Evolutionary conservation across 2,797 vertebrate genomes (phyloP), one percentile per base, ranked within the genome.

Genomic region (Amblyopsis hoosieri): DNA sequence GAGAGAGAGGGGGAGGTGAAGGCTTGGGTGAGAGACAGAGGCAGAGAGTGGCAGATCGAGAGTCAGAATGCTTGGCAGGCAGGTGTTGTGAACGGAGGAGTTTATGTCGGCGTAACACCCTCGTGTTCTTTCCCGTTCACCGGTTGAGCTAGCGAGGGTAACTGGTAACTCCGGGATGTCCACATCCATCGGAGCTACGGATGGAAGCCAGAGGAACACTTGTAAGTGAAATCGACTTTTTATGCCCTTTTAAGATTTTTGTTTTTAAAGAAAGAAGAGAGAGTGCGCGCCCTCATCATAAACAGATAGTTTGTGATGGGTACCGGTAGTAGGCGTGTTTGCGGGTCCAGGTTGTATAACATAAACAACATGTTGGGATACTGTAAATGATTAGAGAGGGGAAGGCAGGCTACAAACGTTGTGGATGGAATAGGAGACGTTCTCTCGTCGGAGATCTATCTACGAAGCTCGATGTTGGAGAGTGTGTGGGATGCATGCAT

Each of bases 141-240:
- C 37, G 83, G 67, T 71, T 71, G 52, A 77, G 17, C 66, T 59
- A 33, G 71, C 67, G 62, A 80, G 83, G 76, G 74, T 50, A 54
- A 71, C 48, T 78, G 33, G n/a, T n/a, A n/a, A 78, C 80, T 61
- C 77, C 80, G 76, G 84, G 83, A 91, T 91, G 89, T 88, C 88
- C 69, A 87, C 85, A 59, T 78, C 85, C 2, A 78, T 86, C 46
- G 80, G 69, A 65, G 57, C 83, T 52, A 79, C 81, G 67, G 87
- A 91, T 45, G 78, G 79, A 63, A 90, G 83, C 80, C 88, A 89
- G 60, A 85, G 82, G 80, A 88, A 87, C 86, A 90, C 89, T 57
- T 74, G 89, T 91, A 71, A 90, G 89, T 85, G 9, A 31, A 11
- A 12, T 33, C 11, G 62, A 75, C 68, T 75, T 69, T 61, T 51